Base-by-base conservation (phyloP, 2,888 invertebrate species). In the Ptycholaimellus sp. region DNA sequence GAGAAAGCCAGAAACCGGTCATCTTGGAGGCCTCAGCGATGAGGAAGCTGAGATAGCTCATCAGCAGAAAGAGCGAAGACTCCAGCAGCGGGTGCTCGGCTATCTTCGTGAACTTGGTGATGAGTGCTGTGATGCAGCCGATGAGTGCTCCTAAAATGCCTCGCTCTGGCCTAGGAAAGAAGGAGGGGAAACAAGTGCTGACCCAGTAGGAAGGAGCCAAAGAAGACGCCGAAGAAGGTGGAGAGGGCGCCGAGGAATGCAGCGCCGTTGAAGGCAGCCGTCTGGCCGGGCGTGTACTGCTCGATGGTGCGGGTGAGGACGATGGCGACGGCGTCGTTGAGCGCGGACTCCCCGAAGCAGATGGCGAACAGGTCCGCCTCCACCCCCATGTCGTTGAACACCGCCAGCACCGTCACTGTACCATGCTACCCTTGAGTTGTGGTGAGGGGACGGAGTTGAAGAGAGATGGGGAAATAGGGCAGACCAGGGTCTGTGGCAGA, bases 301-400 rank as follows among this genome's bases (percentile, higher is more conserved):
- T 82, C 63, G 14, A 48, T 50, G 11, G 51, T 49, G 61, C 66
- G 76, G 63, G 87, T 81, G 42, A 93, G 70, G 43, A 93, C 87
- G 61, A 96, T 79, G 50, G 90, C 87, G 41, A 96, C 87, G 23
- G 93, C 93, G 67, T 93, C 93, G 63, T 96, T 96, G 37, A 96
- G 68, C 21, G 90, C 87, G 64, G 85, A 85, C 65, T 96, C 93
- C 36, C 93, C 93, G 65, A 96, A 93, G 46, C 96, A 85, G 53
- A 96, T 70, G 23, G 93, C 93, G 65, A 90, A 93, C 38, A 96
- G 68, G 65, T 87, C 90, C 21, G 87, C 85, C 65, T 96, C 93
- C 35, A 93, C 93, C 64, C 82, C 76, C 45, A 93, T 68, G 62
- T 93, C 90, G 36, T 54, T 78, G 67, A 96, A 93, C 57, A 96